phyloP scores from a whole-genome alignment of 2,113 vertebrate species.

The Bettongia penicillata region DNA sequence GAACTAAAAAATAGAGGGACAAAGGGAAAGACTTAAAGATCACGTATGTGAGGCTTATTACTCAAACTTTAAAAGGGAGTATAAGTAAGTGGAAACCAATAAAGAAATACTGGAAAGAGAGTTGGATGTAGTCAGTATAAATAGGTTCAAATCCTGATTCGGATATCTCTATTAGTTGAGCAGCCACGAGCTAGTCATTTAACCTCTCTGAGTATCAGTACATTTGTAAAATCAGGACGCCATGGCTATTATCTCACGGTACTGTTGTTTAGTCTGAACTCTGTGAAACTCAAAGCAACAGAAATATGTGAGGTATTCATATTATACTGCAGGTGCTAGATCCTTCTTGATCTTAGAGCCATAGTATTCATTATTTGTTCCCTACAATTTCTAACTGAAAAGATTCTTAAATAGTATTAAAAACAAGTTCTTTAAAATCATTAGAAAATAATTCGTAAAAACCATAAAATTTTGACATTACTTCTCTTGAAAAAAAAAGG shows the following conservation, averaged over 20 bases:
- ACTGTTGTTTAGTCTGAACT: neutral
- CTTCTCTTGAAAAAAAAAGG: slow-evolving; percentile 33
- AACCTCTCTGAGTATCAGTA: neutral
- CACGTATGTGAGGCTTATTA: neutral
- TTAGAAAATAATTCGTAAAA: slow-evolving; percentile 39
- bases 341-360: slow-evolving; percentile 21
- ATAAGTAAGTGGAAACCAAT: neutral
- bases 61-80: neutral
- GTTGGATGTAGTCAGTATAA: neutral
- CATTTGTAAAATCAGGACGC: neutral
- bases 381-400: slow-evolving; percentile 44
- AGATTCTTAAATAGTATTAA: slow-evolving; percentile 8
- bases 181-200: neutral
- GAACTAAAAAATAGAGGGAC: neutral
- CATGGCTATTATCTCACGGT: neutral
- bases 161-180: neutral
- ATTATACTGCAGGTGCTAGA: neutral
- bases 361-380: slow-evolving; percentile 16
- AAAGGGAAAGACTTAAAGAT: neutral
- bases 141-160: neutral
- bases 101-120: neutral
- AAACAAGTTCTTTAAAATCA: slow-evolving; percentile 24
- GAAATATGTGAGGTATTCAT: neutral
- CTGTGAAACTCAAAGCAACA: neutral
- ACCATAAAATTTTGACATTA: neutral